Base-by-base conservation (phyloP, 2,888 invertebrate species). In the Meteorus colon region DNA sequence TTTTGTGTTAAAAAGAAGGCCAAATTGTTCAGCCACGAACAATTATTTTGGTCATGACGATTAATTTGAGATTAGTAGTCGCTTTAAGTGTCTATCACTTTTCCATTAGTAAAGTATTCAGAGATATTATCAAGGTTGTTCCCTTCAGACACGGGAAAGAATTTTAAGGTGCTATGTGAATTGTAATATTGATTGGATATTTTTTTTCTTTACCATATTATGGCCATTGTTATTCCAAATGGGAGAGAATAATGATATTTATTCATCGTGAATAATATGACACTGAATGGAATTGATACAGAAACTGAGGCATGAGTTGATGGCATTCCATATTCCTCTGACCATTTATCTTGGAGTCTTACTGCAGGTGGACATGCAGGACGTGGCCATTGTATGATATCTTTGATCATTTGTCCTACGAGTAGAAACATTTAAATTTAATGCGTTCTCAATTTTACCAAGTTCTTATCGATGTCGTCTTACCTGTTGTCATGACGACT, bases 281-380 rank as follows among this genome's bases (percentile, higher is more conserved):
- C 93, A 0, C 96, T 95, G 89, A 96, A 96, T 55, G 97, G 97
- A 83, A 97, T 95, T 0, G 96, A 95, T 19, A 96, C 93, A 0
- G 95, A 96, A 55, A 96, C 95, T 96, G 97, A 96, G 8, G 97
- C 97, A 90, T 97, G 97, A 0, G 97, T 97, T 16, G 97, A 97
- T 1, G 98, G 97, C 96, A 98, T 97, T 16, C 97, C 97, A 91
- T 97, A 97, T 87, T 98, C 98, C 82, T 96, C 90, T 1, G 95
- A 94, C 96, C 97, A 98, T 90, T 97, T 96, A 65, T 93, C 92
- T 88, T 97, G 97, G 62, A 98, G 89, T 82, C 95, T 93, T 78
- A 95, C 92, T 0, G 96, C 97, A 0, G 97, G 97, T 71, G 95
- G 95, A 75, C 92, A 92, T 0, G 94, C 92, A 0, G 98, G 97